Conservation (phyloP, 2,113 vertebrate genomes). For the Onychorhynchus coronatus region DNA sequence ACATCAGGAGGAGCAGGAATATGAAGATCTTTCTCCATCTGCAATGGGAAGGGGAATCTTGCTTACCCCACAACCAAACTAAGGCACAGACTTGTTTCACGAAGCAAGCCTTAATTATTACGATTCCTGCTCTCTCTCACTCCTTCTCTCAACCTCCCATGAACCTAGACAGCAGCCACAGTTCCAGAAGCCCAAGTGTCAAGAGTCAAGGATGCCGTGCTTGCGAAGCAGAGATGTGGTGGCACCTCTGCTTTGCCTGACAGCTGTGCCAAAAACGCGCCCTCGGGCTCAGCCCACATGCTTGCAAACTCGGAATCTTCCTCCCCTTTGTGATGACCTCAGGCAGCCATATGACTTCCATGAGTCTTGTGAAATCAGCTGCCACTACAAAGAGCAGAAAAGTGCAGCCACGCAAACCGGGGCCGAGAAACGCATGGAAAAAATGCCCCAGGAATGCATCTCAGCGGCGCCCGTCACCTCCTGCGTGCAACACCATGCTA, state of each 20-base stretch:
- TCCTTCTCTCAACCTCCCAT: not conserved
- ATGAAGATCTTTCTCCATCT: not conserved
- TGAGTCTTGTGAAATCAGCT: not conserved
- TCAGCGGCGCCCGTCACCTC: not conserved
- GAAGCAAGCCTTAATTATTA: not conserved
- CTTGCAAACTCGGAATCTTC: not conserved
- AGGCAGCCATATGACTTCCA: not conserved
- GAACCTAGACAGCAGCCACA: not conserved
- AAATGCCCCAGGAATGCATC: not conserved
- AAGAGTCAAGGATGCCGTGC: not conserved
- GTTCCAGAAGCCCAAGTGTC: not conserved
- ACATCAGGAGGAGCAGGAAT: not conserved
- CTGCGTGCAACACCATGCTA: not conserved
- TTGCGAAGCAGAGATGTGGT: not conserved
- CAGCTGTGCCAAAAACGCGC: not conserved
- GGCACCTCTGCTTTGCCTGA: not conserved
- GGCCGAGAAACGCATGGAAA: not conserved
- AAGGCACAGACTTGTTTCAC: not conserved
- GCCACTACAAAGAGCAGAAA: not conserved
- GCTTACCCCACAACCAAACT: not conserved
- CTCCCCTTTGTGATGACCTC: not conserved
- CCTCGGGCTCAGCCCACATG: not conserved
- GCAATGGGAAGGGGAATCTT: not conserved
- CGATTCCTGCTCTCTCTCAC: not conserved
- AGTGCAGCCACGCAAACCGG: accelerated